Evolutionary conservation across 2,888 invertebrate genomes (phyloP).

Genomic region (Cosmorhoe ocellata): DNA sequence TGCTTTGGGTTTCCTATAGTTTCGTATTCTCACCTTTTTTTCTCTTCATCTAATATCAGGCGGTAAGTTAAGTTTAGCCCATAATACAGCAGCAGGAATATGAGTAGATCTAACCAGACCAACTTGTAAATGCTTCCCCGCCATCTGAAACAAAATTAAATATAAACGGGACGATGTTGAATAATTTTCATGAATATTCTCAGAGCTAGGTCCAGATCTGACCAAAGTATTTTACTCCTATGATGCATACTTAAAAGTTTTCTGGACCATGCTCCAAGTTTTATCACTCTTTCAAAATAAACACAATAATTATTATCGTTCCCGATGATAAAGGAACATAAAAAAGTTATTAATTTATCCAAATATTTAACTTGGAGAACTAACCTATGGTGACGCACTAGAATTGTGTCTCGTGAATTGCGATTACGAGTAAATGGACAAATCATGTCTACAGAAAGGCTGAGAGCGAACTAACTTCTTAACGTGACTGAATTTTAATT

Average conservation of each 20-base stretch:
- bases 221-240: too few relatives aligned
- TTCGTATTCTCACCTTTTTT: slow-evolving; percentile 84
- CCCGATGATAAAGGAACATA: too few relatives aligned
- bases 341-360: too few relatives aligned
- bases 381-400: slow-evolving; percentile 7
- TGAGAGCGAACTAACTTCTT: not conserved
- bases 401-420: slow-evolving; percentile 9
- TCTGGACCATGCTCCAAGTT: too few relatives aligned
- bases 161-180: not conserved
- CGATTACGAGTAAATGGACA: not conserved
- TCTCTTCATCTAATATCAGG: slow-evolving; percentile 84
- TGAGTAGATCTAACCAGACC: slow-evolving; percentile 93
- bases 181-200: too few relatives aligned
- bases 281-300: too few relatives aligned
- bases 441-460: slow-evolving; percentile 4
- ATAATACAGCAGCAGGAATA: slow-evolving; percentile 91
- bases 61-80: slow-evolving; percentile 90
- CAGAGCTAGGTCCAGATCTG: too few relatives aligned
- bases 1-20: too few relatives aligned
- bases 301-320: too few relatives aligned
- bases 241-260: too few relatives aligned
- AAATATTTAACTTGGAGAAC: not conserved
- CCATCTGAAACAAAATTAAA: slow-evolving; percentile 91
- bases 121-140: slow-evolving; percentile 97
- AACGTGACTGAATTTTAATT: not conserved